Evolutionary conservation across 2,113 vertebrate species (phyloP).

Genomic region (Xiphophorus couchianus): DNA sequence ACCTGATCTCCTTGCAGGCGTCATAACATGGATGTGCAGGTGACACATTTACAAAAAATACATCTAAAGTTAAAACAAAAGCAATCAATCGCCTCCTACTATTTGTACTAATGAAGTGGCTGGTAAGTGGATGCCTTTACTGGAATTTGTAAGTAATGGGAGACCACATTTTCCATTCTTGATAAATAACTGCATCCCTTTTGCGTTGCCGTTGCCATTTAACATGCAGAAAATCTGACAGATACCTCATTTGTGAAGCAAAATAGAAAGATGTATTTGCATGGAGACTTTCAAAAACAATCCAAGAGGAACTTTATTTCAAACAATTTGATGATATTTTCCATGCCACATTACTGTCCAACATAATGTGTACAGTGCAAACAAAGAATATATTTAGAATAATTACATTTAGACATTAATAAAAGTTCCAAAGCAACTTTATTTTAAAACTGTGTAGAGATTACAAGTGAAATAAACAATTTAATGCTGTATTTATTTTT

Average conservation of each 20-base stretch:
- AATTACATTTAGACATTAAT: slow-evolving; percentile 3
- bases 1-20: too few species aligned
- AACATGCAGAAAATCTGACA: neutral
- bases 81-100: too few species aligned
- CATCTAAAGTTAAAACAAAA: too few species aligned
- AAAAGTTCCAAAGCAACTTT: slow-evolving; percentile 5
- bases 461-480: neutral
- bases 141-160: too few species aligned
- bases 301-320: neutral
- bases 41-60: too few species aligned
- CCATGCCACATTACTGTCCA: neutral
- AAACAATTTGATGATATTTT: neutral
- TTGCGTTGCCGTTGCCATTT: neutral
- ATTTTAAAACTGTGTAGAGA: neutral
- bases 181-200: neutral
- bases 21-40: too few species aligned
- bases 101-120: too few species aligned
- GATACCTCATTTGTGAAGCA: neutral
- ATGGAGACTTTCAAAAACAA: neutral
- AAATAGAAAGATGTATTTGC: neutral
- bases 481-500: neutral
- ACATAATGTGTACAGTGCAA: neutral
- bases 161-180: neutral
- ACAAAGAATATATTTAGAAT: neutral
- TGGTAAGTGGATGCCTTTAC: too few species aligned